Evolutionary conservation across 2,888 invertebrate species (phyloP), one percentile per base, ranked within the genome.

Genomic region (Dicyrtoma fusca): DNA sequence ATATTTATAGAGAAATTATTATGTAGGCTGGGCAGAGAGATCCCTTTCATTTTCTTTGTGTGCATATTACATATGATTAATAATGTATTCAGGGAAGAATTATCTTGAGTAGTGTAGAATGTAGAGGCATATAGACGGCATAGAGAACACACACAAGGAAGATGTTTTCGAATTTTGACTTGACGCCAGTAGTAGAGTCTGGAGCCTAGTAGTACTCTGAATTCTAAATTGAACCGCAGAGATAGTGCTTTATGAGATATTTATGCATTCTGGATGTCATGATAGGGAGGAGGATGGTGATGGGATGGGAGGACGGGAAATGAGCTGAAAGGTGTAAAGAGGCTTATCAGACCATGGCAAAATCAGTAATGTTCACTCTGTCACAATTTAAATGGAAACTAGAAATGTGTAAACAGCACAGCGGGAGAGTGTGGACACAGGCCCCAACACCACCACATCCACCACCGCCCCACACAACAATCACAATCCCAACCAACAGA

Each of bases 331-430:
- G 59, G 26, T 59, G 42, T 53, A 21, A 21, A 62, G 42, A 53
- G 25, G 66, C n/a, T 66, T 55, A 68, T 44, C 23, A 17, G 23
- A 68, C 66, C 55, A 21, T 62, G 26, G 66, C 55, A 21, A 55
- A 55, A 55, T 55, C 55, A 68, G 26, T 55, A 55, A 68, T 55
- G 65, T 26, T 65, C 47, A 63, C 44, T 45, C 63, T 63, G 51
- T 65, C 51, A 65, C 49, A 65, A 26, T 51, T 61, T 51, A 51
- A 65, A 51, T 51, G 26, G 47, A 51, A 65, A 34, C 47, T 11
- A 8, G 55, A 26, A 57, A 68, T 34, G 66, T 68, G 66, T 68
- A 68, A 68, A 68, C 66, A 68, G 34, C 57, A 23, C 65, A 65
- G 65, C 65, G 17, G 11, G 65, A 53, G 34, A 65, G n/a, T 42